A percentile compares a stretch with the other conserved stretches of the same genome.
Evolutionary conservation across 2,113 vertebrate species (phyloP).

Genomic region (Balaenoptera acutorostrata): DNA sequence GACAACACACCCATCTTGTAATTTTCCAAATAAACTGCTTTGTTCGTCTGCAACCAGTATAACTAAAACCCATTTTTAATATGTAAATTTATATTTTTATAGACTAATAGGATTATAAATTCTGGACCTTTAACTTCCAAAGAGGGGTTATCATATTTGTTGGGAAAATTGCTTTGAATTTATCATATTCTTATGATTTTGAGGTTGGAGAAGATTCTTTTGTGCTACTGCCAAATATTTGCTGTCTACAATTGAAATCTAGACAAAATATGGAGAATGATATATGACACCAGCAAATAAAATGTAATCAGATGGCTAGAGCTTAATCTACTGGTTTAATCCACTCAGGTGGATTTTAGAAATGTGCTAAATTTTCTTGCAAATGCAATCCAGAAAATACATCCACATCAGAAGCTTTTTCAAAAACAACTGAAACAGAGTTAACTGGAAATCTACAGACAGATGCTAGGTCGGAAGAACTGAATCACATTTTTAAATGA

Average conservation of each 20-base stretch:
- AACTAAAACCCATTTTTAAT: background rate
- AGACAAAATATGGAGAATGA: background rate
- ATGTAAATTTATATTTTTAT: background rate
- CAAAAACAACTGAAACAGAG: background rate
- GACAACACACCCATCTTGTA: background rate
- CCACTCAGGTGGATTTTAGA: background rate
- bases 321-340: background rate
- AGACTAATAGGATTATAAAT: background rate
- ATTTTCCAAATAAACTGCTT: background rate
- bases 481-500: slow-evolving; percentile 23
- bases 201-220: background rate
- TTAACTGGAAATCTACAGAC: slow-evolving; percentile 16
- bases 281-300: background rate
- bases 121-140: background rate
- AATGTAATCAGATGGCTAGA: background rate
- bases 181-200: background rate
- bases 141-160: background rate
- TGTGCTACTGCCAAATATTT: background rate
- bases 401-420: background rate
- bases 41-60: background rate
- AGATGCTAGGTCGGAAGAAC: background rate
- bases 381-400: slow-evolving; percentile 12
- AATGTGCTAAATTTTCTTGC: background rate
- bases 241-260: background rate
- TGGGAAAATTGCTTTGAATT: background rate